Evolutionary conservation across 92 coral and sea anemone genomes (phyloP), one percentile per base, ranked within the genome.

Genomic region (Umimayanthus chanpuru): DNA sequence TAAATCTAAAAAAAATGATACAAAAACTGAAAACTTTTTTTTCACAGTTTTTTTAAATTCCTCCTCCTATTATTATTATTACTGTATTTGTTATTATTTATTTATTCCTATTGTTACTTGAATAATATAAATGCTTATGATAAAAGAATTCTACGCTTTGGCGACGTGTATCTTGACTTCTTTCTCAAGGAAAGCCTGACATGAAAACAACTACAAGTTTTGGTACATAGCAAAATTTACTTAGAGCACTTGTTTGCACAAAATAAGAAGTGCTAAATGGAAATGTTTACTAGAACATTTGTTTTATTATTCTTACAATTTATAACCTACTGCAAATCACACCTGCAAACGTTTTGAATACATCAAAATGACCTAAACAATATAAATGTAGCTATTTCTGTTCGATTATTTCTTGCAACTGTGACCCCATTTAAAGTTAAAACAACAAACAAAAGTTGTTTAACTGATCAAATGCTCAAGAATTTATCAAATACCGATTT

Each of bases 361-460:
- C 50, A 44, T 44, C n/a, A 20, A 30, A 73, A 73, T 73, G 77
- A 73, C 36, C 20, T 73, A 26, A 73, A 70, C 75, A 72, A 75
- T 38, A 38, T 29, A 29, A 75, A 75, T 75, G 79, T 49, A 75
- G 25, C 79, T 75, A 44, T 75, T 43, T 77, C 8, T 77, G 44
- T 18, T 65, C 26, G 71, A 32, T 43, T 43, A 0, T 43, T 5
- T 43, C 49, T 43, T 43, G 49, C 49, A 43, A 5, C 49, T 43
- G 49, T 43, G 6, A 43, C 49, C 49, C 49, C 6, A 43, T 5
- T 43, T 0, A 43, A 43, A 43, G 49, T 8, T 0, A 43, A 43
- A 43, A 43, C 49, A 43, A 43, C 49, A 43, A 5, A 43, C 9
- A 43, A 5, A 66, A 66, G 21, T 66, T 66, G 72, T 66, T 66